Base-by-base conservation (phyloP, 1,140 invertebrate genomes). In the Pollicipes pollicipes region DNA sequence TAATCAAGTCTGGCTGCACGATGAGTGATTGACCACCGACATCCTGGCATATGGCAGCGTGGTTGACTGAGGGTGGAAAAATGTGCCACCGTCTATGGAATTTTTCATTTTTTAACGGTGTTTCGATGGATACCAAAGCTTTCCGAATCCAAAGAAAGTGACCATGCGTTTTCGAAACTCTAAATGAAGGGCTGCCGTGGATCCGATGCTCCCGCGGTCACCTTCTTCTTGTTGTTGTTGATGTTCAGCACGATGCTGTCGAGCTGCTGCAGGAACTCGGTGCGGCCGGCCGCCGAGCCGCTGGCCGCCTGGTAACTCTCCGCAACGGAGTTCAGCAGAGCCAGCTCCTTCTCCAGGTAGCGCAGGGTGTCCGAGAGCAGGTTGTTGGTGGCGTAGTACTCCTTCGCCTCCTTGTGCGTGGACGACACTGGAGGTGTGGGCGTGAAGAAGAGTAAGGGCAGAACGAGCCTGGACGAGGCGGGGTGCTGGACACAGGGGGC, bases 371-470 rank as follows among this genome's bases (percentile, higher is more conserved):
- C 95, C 78, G 94, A 89, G n/a, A 98, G 81, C 8, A 91, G 94
- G 81, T 98, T 98, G 79, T 96, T 95, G 70, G 97, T 83, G 32
- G 91, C 95, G 78, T 94, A 98, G 83, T 94, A 96, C 82, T 97
- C 93, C 79, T 97, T 97, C 0, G 94, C 97, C 84, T 98, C 94
- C 78, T 90, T 89, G 77, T 98, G 93, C 76, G 93, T 97, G 31
- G 89, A 88, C 72, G 91, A 88, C 78, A 98, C 93, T 95, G 79
- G 1, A n/a, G n/a, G n/a, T n/a, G 71, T 26, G 68, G 28, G 32
- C 73, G 37, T 69, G 72, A 10, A 69, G 37, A 32, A 21, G 37
- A 64, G 32, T 72, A 73, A 32, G 27, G 32, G 32, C 37, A 70
- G 71, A 58, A 4, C 45, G 70, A 37, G 45, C 67, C 17, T 32